Evolutionary conservation across 2,113 vertebrate genomes (phyloP), one percentile per base, ranked within the genome.

Genomic region (Arenaria interpres): DNA sequence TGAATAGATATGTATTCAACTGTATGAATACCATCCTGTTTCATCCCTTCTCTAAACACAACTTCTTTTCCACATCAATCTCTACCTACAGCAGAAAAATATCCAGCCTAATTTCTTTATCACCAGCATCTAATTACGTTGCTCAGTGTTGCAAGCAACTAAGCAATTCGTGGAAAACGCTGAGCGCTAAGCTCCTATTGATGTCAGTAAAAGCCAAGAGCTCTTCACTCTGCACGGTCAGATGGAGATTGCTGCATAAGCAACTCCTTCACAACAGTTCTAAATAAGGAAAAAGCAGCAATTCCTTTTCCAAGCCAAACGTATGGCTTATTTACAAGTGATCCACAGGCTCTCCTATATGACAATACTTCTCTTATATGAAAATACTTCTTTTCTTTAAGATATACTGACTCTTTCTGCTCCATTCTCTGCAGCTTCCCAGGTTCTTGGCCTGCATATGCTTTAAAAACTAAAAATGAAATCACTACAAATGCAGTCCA

Each of bases 261-360:
- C 72, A 83, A 30, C 81, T 91, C 50, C 64, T 74, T 60, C 10
- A 6, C 54, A 88, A 48, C 88, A 77, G 77, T 35, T 90, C 93
- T 91, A 96, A 88, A 94, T 77, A 95, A 94, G 88, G 94, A 62
- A 63, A 87, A 79, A 83, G 59, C 9, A 94, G 72, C 46, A 69
- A 84, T 67, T 94, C 63, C 82, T 88, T 90, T 83, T 51, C 28
- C 68, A 46, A 88, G 89, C 53, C 83, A 86, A 89, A 83, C 5
- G 15, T 93, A 76, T 32, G 80, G 83, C 45, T 80, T 92, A 88
- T 92, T 88, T 88, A 88, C 67, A 93, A 93, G 83, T 45, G 77
- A 94, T 54, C 59, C 51, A 71, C 59, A 41, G 32, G 72, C 72
- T 94, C 64, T 33, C 94, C 41, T 59, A 74, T 27, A 74, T 16